phyloP scores from a whole-genome alignment of 1,140 invertebrate genomes.

The Procambarus virginalis region DNA sequence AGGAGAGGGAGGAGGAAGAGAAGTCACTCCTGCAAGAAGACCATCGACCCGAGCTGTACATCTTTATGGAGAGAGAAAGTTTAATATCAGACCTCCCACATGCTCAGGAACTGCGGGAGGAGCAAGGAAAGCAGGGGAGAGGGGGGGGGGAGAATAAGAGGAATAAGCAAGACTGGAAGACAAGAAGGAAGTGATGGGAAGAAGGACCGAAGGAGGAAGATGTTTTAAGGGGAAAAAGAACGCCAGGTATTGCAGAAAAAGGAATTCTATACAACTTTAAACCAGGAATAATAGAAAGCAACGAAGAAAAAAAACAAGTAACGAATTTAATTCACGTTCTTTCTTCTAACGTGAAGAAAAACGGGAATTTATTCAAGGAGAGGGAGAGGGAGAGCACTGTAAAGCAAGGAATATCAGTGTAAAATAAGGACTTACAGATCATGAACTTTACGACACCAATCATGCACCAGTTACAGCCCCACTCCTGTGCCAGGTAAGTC shows the following conservation, averaged over 20 bases:
- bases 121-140: not conserved
- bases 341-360: no score
- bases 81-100: conserved; percentile 41
- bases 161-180: not conserved
- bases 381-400: no score
- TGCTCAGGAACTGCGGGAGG: not conserved
- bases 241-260: no score
- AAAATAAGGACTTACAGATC: not conserved
- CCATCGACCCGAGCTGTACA: conserved; percentile 41
- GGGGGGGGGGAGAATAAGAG: not conserved
- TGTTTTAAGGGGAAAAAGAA: no score
- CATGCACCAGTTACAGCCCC: no score
- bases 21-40: not conserved
- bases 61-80: conserved; percentile 34
- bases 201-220: not conserved
- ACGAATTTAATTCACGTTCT: no score
- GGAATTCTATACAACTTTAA: no score
- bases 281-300: no score
- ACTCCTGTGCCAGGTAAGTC: no score
- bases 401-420: not conserved
- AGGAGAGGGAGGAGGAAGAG: not conserved
- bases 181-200: not conserved
- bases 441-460: no score
- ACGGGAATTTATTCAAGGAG: no score
- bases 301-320: no score